phyloP scores from a whole-genome alignment of 2,113 vertebrate species.

The Psittacus erithacus region DNA sequence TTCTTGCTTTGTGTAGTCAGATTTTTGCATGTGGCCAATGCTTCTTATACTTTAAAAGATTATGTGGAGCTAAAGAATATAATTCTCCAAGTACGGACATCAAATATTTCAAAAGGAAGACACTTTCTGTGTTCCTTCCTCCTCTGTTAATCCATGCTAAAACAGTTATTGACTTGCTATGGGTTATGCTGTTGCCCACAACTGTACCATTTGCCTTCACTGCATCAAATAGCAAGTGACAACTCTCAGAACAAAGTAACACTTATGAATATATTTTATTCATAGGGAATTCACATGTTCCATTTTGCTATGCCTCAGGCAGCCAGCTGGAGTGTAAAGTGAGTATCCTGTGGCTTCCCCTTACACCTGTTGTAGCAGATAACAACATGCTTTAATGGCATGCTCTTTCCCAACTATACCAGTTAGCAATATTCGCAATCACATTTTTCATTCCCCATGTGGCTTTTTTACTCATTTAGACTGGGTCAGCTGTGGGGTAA shows the following conservation, averaged over 20 bases:
- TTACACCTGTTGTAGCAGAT: conserved; percentile 40
- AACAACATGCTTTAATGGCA: neutral
- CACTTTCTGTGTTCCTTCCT: neutral
- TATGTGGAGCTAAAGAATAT: neutral
- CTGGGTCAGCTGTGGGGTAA: neutral
- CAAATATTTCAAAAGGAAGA: neutral
- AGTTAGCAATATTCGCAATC: neutral
- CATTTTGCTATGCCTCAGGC: conserved; percentile 42
- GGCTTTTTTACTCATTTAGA: neutral
- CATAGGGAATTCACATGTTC: conserved; percentile 38
- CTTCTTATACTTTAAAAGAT: neutral
- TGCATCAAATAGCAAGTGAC: neutral
- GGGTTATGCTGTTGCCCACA: neutral
- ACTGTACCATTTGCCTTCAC: neutral
- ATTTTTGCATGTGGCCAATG: neutral
- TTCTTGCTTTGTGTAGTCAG: neutral
- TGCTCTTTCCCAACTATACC: neutral
- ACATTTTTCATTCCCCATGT: neutral
- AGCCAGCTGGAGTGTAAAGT: conserved; percentile 47
- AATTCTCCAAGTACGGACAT: neutral
- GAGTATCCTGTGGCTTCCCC: neutral
- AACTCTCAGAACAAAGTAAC: conserved; percentile 19
- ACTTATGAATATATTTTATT: conserved; percentile 49
- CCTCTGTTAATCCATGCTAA: neutral
- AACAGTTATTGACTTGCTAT: neutral